These are phyloP conservation scores for Myotis pilosus DNA, from an alignment of 2,797 vertebrate genomes.

Conservation along the genomic window DNA sequence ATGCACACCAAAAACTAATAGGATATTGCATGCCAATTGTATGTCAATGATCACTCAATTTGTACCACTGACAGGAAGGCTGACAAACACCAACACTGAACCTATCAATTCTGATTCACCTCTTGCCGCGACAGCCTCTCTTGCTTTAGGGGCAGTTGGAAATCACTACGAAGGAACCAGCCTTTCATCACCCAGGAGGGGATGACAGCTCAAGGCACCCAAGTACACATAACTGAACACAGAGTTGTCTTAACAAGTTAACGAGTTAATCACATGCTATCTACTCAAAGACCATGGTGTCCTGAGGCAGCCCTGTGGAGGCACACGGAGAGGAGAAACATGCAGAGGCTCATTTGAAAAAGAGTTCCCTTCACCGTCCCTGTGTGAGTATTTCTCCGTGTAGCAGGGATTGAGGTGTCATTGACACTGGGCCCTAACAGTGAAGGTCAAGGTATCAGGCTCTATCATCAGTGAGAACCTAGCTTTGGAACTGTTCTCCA, in stretches of 20 bases:
- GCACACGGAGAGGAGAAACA: not conserved
- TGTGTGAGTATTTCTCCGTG: not conserved
- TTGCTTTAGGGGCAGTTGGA: not conserved
- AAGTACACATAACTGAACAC: not conserved
- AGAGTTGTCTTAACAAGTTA: not conserved
- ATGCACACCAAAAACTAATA: not conserved
- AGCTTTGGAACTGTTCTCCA: not conserved
- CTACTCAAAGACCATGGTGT: not conserved
- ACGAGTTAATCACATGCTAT: not conserved
- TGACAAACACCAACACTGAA: not conserved
- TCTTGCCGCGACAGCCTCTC: not conserved
- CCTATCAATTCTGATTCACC: not conserved
- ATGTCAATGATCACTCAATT: not conserved
- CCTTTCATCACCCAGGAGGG: not conserved
- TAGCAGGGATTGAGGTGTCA: not conserved
- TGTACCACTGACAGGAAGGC: not conserved
- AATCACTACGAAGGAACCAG: not conserved
- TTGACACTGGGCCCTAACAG: not conserved
- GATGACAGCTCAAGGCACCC: not conserved
- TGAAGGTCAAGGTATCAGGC: not conserved
- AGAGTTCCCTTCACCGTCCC: not conserved
- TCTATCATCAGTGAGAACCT: not conserved
- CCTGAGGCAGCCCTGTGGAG: not conserved
- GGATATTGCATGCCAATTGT: not conserved
- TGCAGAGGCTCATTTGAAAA: not conserved